These are phyloP conservation scores for Cheirogaleus medius DNA, from an alignment of 2,113 vertebrate species.

Conservation along the genomic window DNA sequence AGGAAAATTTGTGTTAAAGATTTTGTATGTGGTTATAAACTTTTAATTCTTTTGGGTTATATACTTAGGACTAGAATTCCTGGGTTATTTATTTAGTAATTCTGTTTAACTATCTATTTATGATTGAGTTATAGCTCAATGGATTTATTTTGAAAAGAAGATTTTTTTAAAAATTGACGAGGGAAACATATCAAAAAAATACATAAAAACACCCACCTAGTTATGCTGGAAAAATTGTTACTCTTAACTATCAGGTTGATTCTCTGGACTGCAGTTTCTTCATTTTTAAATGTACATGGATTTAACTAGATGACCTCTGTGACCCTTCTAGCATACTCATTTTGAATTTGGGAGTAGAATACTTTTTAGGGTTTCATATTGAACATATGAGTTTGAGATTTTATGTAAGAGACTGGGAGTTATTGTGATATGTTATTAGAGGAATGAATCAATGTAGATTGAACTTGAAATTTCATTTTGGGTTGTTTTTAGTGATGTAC, in stretches of 20 bases:
- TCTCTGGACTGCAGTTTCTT: constrained; percentile 15
- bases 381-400: constrained; percentile 8
- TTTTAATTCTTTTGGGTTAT: not conserved
- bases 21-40: not conserved
- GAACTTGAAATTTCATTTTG: constrained; percentile 22
- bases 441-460: not conserved
- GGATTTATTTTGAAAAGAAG: constrained; percentile 9
- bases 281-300: not conserved
- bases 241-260: not conserved
- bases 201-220: not conserved
- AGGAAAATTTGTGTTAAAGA: not conserved
- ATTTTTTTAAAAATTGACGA: not conserved
- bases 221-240: not conserved
- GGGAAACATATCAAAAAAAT: not conserved
- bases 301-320: constrained; percentile 6
- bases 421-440: not conserved
- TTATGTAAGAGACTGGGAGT: not conserved
- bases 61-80: not conserved
- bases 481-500: not conserved
- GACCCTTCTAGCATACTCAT: not conserved
- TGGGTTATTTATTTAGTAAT: not conserved
- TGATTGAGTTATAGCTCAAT: constrained; percentile 9
- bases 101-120: not conserved
- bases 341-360: not conserved
- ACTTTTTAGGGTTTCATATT: constrained; percentile 22